A percentile compares a stretch with the other conserved stretches of the same genome.
phyloP scores from a whole-genome alignment of 2,797 vertebrate genomes.

The Scyliorhinus canicula region DNA sequence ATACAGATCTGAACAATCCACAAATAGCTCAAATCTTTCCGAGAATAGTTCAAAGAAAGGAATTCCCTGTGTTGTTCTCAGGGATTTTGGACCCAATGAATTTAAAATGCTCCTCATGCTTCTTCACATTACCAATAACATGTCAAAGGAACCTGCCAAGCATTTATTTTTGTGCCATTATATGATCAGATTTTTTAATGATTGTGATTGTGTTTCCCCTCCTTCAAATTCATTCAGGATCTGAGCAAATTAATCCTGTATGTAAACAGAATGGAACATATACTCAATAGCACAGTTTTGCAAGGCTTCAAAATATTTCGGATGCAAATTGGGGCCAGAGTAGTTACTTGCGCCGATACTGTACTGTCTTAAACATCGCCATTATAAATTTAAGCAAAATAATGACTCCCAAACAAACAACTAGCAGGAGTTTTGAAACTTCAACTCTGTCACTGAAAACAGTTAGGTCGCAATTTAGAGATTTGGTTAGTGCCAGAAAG shows the following conservation, averaged over 20 bases:
- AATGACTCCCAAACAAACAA: neutral
- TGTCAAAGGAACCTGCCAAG: neutral
- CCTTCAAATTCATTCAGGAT: neutral
- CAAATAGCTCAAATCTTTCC: conserved; percentile 12
- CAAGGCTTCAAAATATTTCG: neutral
- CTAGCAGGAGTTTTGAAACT: neutral
- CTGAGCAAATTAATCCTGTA: neutral
- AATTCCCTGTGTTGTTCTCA: neutral
- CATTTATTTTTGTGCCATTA: neutral
- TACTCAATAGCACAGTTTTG: neutral
- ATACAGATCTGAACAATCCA: conserved; percentile 27
- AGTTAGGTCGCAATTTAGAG: neutral
- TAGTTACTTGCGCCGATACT: neutral
- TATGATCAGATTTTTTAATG: neutral
- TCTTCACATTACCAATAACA: neutral
- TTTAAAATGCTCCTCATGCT: neutral
- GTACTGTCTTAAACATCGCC: neutral
- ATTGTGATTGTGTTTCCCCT: neutral
- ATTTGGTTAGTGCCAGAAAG: neutral
- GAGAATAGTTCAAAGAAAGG: conserved; percentile 11
- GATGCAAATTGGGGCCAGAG: neutral
- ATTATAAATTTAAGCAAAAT: neutral
- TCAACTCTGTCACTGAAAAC: neutral
- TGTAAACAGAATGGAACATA: neutral
- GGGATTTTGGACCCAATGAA: neutral